Evolutionary conservation across 2,888 invertebrate genomes (phyloP).

Genomic region (Nysson spinosus): DNA sequence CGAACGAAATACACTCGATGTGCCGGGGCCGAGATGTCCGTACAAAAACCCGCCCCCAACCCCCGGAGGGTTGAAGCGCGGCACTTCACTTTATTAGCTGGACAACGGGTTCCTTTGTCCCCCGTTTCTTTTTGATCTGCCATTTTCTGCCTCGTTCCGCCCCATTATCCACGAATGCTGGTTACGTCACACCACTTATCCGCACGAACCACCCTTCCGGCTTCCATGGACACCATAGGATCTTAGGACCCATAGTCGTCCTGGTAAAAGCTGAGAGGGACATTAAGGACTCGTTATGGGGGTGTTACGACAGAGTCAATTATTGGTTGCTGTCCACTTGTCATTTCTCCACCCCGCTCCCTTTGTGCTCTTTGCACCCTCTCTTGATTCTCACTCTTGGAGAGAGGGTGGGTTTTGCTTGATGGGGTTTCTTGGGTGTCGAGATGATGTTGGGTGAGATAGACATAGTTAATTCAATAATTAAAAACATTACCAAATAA

Average conservation of each 20-base stretch:
- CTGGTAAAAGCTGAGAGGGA: constrained; percentile 9
- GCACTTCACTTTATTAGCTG: constrained; percentile 53
- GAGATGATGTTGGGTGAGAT: no score
- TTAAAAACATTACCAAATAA: no score
- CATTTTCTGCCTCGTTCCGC: constrained; percentile 56
- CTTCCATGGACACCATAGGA: background rate
- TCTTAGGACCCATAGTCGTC: no score
- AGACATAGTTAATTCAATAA: no score
- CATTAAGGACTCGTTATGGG: constrained; percentile 59
- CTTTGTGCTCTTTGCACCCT: constrained; percentile 21
- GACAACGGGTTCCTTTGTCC: constrained; percentile 54
- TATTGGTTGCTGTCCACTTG: constrained; percentile 32
- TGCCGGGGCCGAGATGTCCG: background rate
- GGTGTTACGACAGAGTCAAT: constrained; percentile 53
- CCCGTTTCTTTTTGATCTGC: constrained; percentile 56
- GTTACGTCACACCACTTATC: constrained; percentile 40
- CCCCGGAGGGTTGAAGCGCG: constrained; percentile 16
- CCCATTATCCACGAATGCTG: constrained; percentile 60
- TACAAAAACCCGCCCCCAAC: constrained; percentile 14
- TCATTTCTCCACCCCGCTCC: constrained; percentile 14
- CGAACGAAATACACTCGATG: no score
- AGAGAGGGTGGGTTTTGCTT: no score
- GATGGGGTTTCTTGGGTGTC: no score
- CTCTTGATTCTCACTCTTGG: constrained; percentile 2
- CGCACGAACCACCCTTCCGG: constrained; percentile 8